These are phyloP conservation scores for Harpagoxenus sublaevis DNA, from an alignment of 2,888 invertebrate species.

Conservation along the genomic window DNA sequence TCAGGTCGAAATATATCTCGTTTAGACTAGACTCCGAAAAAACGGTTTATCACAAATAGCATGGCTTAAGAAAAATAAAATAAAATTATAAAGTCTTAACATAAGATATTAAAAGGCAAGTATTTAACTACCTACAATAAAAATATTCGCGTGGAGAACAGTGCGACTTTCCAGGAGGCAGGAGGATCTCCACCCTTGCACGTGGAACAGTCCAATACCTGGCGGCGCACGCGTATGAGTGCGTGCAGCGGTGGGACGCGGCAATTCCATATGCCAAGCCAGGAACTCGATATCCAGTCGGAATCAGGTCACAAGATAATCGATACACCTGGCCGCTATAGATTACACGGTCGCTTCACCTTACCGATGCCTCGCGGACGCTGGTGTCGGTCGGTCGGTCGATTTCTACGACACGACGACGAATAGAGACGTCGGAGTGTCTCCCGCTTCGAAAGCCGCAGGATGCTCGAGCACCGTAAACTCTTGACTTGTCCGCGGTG, in stretches of 20 bases:
- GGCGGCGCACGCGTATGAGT: constrained; percentile 44
- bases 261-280: constrained; percentile 56
- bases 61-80: too few species aligned
- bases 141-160: background rate
- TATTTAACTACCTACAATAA: too few species aligned
- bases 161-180: background rate
- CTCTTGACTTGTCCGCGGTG: background rate
- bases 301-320: constrained; percentile 78
- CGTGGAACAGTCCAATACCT: constrained; percentile 50
- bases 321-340: constrained; percentile 66
- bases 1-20: too few species aligned
- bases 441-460: background rate
- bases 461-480: background rate
- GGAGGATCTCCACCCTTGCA: constrained; percentile 30
- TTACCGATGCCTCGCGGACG: background rate
- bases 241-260: constrained; percentile 46
- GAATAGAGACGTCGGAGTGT: background rate
- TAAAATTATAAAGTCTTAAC: too few species aligned
- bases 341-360: constrained; percentile 14
- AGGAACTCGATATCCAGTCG: constrained; percentile 69
- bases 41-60: too few species aligned
- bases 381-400: background rate
- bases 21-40: too few species aligned
- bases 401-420: constrained; percentile 26
- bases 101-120: too few species aligned